Evolutionary conservation across 2,888 invertebrate genomes (phyloP).

Genomic region (Gryllus longicercus): DNA sequence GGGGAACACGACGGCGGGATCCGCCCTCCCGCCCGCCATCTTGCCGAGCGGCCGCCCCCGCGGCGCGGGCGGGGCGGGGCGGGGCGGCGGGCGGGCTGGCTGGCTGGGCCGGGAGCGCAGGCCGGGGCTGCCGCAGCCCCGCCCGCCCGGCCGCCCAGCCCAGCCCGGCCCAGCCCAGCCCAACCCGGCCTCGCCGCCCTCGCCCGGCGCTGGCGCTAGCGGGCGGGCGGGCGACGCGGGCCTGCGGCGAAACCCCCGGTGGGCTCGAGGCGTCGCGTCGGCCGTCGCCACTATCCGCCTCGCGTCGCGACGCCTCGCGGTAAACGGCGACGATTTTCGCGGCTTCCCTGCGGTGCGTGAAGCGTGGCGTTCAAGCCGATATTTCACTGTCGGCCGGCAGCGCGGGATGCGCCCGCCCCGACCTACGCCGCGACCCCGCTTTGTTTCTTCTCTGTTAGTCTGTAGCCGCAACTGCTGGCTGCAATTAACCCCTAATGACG

Average conservation of each 20-base stretch:
- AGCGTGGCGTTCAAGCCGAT: too few relatives aligned
- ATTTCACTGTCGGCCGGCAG: too few relatives aligned
- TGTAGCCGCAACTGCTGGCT: too few relatives aligned
- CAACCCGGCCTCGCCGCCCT: background rate
- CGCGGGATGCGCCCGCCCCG: too few relatives aligned
- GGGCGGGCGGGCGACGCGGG: background rate
- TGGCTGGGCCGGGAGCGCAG: background rate
- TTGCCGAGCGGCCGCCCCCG: background rate
- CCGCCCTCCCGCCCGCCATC: background rate
- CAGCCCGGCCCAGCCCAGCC: background rate
- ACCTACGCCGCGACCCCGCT: too few relatives aligned
- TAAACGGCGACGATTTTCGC: too few relatives aligned
- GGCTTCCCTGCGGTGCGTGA: too few relatives aligned
- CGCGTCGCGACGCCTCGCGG: too few relatives aligned
- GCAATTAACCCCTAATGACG: too few relatives aligned
- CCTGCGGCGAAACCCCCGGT: slow-evolving; percentile 8
- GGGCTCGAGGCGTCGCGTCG: background rate
- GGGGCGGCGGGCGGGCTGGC: background rate
- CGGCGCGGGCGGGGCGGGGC: slow-evolving; percentile 26
- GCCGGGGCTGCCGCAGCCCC: background rate
- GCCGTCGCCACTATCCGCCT: too few relatives aligned
- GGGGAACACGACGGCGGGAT: slow-evolving; percentile 18
- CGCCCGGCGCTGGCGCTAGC: background rate
- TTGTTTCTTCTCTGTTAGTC: too few relatives aligned
- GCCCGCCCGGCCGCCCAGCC: background rate